Base-by-base conservation (phyloP, 2,113 vertebrate species). In the Salvelinus namaycush region DNA sequence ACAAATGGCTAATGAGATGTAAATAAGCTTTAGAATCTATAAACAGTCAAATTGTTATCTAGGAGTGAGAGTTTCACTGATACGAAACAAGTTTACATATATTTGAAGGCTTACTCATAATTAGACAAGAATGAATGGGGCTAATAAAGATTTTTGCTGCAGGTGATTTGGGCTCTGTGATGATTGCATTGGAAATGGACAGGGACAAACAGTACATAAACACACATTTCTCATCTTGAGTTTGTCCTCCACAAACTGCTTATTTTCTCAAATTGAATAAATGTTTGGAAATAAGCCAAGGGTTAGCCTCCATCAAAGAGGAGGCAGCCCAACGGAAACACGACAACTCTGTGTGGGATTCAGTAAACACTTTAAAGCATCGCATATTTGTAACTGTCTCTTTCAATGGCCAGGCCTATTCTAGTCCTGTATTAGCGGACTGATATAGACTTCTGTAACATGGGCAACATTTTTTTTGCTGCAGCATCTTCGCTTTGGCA, bases 351-450 rank as follows among this genome's bases (percentile, higher is more conserved):
- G 76, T 65, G 26, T 81, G 79, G 83, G 84, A 66, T 83, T 85
- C 80, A 62, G 79, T 86, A 76, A 74, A 76, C 49, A 75, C 24
- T 60, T 78, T 9, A 51, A 70, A 80, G 87, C 83, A 79, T 24
- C 24, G 57, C 81, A 31, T 81, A 76, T 84, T 69, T 65, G 31
- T 76, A 86, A 72, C 83, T 75, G 60, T 77, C 79, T 76, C 62
- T 72, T 72, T 81, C 76, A 81, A n/a, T 64, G 72, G 76, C 78
- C 60, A 70, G 77, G 84, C 49, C 14, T 9, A 39, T 39, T 9
- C 39, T 39, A 39, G 39, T 39, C 39, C 39, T 39, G 39, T 39
- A 39, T 39, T 9, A 39, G 39, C 7, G 8, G 8, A 39, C 34
- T 9, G 34, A 9, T 39, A 39, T 39, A 39, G 34, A 39, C 39